Base-by-base conservation (phyloP, 2,888 invertebrate species). In the Empis livida region DNA sequence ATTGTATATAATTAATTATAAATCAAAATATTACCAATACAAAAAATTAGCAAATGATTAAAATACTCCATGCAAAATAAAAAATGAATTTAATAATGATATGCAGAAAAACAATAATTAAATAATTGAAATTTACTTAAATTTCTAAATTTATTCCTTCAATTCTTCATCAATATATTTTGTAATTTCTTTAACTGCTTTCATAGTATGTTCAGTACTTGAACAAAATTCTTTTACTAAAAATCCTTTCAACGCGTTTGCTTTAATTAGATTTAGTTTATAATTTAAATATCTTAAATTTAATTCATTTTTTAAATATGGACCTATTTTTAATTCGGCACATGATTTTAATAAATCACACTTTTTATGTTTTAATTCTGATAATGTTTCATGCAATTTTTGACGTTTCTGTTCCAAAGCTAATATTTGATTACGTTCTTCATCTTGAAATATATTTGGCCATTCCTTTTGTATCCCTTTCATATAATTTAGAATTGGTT, bases 241-340 rank as follows among this genome's bases (percentile, higher is more conserved):
- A 38, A 54, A 61, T 8, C 53, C 50, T 3, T 61, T 61, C 43
- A 67, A 49, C 9, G 63, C 47, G 5, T 60, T 60, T 0, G 61
- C 55, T 41, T 67, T 67, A 6, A 58, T 56, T 43, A 63, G 61
- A 45, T 60, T 57, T 31, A 60, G 49, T 13, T 55, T 58, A 31
- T 58, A 60, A 45, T 65, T 56, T 3, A 62, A 55, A 11, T 58
- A 54, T 44, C 61, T 52, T 8, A 65, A 38, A 20, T 64, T 59
- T 8, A 67, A 47, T 27, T 65, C 62, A 39, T 61, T 53, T 2
- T 49, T 55, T 35, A 62, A 44, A 47, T 61, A 59, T 0, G 64
- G 60, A 0, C 66, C 65, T 55, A 60, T 52, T 52, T 65, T 67
- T 1, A 64, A 37, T 11, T 68, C 65, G 0, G 61, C 60, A 4